Base-by-base conservation (phyloP, 2,888 invertebrate species). In the Allacma fusca region DNA sequence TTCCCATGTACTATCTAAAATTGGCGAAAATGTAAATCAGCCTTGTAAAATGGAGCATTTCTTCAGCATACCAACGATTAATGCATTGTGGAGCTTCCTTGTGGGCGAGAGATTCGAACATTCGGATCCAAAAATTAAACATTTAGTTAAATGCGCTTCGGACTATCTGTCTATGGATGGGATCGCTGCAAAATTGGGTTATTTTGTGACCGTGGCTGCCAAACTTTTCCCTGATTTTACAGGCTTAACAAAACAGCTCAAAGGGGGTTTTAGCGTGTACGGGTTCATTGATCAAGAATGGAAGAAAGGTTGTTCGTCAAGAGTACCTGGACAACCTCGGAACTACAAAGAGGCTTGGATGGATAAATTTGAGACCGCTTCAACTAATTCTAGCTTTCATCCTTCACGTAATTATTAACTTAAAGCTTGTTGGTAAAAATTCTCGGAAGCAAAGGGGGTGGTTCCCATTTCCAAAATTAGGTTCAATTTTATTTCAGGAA, bases 341-440 rank as follows among this genome's bases (percentile, higher is more conserved):
- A 57, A 57, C 13, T 57, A 57, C 57, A 57, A 21, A 57, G 57
- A 57, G 21, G 57, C 57, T 57, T 57, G 57, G 57, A 57, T 57
- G 57, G 57, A 57, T 57, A 4, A 57, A 57, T 57, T 16, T 57
- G 57, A 57, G 16, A 4, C 5, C 5, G 57, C 57, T 57, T 5
- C 19, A 21, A 19, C 16, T 19, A 16, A 57, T 4, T 57, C 57
- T 2, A 57, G 57, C 21, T 57, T 57, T 57, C 57, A 57, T 57
- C 57, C 57, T 16, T 57, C 57, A 19, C 57, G 57, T 57, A 57
- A 19, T 21, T 19, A 4, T 21, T 57, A 57, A 57, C 13, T 19
- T 57, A n/a, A n/a, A n/a, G n/a, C n/a, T n/a, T n/a, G n/a, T n/a
- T n/a, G n/a, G n/a, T 57, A 4, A 19, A 57, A 7, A 21, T 57